A percentile compares a stretch with the other conserved stretches of the same genome.
phyloP scores from a whole-genome alignment of 2,113 vertebrate species.

The Aegotheles bennettii region DNA sequence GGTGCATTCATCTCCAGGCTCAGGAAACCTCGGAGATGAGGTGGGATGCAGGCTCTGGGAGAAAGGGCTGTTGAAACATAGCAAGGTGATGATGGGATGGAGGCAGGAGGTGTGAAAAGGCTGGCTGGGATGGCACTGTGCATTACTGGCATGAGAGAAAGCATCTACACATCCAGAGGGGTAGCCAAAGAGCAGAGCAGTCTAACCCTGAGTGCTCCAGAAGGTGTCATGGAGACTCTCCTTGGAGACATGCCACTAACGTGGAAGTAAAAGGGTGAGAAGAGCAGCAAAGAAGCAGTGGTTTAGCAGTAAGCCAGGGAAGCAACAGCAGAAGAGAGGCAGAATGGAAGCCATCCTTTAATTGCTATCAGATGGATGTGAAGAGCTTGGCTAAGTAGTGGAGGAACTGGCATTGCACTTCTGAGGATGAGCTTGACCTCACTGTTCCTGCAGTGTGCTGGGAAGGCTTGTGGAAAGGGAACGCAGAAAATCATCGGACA shows the following conservation, averaged over 20 bases:
- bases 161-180: fast-evolving
- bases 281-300: neutral
- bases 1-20: neutral
- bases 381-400: neutral
- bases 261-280: neutral
- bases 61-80: neutral
- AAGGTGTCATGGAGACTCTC: neutral
- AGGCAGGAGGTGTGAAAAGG: neutral
- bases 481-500: neutral
- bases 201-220: no score
- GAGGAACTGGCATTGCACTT: neutral
- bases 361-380: neutral
- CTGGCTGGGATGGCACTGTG: neutral
- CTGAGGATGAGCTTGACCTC: neutral
- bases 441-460: neutral
- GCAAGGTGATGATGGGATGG: fast-evolving
- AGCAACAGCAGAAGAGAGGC: neutral
- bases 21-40: neutral
- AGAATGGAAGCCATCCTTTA: neutral
- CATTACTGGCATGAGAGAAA: neutral
- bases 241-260: neutral
- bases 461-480: neutral
- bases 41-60: neutral
- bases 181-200: neutral
- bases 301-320: neutral